A percentile compares a stretch with the other conserved stretches of the same genome.
Conservation (phyloP, 2,888 invertebrate genomes). For the Lithophane ornitopus region DNA sequence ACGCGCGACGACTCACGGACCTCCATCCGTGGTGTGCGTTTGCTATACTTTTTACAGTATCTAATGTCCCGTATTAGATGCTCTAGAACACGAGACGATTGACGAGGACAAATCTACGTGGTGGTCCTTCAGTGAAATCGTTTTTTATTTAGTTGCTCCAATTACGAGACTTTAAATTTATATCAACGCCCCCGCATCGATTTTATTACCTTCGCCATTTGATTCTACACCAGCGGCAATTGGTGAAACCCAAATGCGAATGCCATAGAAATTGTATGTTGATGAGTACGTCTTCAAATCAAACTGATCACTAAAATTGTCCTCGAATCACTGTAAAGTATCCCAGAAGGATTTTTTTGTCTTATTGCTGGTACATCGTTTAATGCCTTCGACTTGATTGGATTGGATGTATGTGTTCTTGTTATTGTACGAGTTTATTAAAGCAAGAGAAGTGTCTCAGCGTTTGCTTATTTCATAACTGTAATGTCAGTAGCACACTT, state of each 20-base stretch:
- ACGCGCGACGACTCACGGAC: constrained; percentile 53
- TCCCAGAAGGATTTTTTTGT: constrained; percentile 20
- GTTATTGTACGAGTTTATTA: constrained; percentile 6
- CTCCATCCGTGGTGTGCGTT: constrained; percentile 68
- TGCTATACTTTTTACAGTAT: constrained; percentile 76
- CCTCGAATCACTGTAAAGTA: constrained; percentile 20
- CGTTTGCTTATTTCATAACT: constrained; percentile 41
- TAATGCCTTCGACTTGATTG: constrained; percentile 18
- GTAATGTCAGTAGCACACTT: constrained; percentile 47
- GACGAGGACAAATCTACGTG: constrained; percentile 75
- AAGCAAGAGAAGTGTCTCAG: constrained; percentile 2
- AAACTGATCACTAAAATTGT: constrained; percentile 41
- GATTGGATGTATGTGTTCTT: constrained; percentile 16
- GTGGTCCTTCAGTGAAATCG: constrained; percentile 78
- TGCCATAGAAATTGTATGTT: constrained; percentile 46
- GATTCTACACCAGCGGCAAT: constrained; percentile 62
- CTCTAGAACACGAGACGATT: constrained; percentile 59
- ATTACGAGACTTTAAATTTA: constrained; percentile 74
- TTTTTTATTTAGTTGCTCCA: constrained; percentile 74
- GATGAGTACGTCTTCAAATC: constrained; percentile 45
- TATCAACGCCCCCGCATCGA: constrained; percentile 77
- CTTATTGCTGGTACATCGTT: constrained; percentile 27
- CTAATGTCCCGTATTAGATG: constrained; percentile 72
- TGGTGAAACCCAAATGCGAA: constrained; percentile 52
- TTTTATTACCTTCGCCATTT: constrained; percentile 73